Conservation (phyloP, 2,797 vertebrate species). For the Xenops minutus region DNA sequence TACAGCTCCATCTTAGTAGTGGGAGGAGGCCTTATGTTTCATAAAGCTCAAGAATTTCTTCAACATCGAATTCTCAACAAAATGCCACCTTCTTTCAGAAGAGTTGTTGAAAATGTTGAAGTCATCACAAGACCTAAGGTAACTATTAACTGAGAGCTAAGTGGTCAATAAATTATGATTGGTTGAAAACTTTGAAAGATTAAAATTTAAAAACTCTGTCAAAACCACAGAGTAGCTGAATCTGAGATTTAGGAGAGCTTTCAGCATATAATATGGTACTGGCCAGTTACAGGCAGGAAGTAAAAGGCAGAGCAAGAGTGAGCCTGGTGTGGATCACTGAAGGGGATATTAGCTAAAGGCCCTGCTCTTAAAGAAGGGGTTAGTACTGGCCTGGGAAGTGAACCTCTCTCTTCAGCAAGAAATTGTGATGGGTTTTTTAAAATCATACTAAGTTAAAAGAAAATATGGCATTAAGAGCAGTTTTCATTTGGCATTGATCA, state of each 20-base stretch:
- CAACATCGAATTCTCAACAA: constrained; percentile 98
- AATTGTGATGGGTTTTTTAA: neutral
- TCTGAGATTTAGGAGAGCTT: neutral
- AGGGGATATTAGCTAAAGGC: neutral
- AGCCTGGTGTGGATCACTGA: neutral
- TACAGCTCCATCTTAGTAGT: constrained; percentile 97
- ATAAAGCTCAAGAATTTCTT: constrained; percentile 92
- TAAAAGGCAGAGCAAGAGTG: neutral
- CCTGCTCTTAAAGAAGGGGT: neutral
- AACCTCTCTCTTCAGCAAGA: neutral
- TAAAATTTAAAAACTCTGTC: neutral
- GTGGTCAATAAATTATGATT: neutral
- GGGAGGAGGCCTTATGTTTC: constrained; percentile 95
- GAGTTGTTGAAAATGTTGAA: constrained; percentile 95
- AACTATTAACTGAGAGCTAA: neutral
- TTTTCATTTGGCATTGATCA: neutral
- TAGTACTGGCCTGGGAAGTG: neutral
- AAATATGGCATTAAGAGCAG: neutral
- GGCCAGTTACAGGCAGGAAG: neutral
- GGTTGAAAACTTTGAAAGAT: neutral
- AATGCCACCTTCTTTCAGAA: constrained; percentile 97
- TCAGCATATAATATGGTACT: neutral
- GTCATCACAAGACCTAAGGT: constrained; percentile 98
- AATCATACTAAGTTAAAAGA: neutral
- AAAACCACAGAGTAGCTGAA: neutral